Base-by-base conservation (phyloP, 2,888 invertebrate species). In the Thyatira batis region DNA sequence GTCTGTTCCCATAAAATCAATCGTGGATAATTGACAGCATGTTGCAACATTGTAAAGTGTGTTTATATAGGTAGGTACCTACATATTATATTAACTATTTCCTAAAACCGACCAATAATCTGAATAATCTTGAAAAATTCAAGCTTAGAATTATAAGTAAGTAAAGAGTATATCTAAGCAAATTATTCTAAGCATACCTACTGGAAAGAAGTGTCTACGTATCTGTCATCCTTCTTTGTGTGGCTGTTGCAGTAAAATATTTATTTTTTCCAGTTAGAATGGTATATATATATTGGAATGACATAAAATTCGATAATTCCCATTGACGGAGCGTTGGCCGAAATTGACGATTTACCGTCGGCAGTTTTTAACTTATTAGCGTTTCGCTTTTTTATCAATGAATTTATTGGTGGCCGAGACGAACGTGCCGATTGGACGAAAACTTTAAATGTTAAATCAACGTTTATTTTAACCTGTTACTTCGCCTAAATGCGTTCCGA, bases 351-450 rank as follows among this genome's bases (percentile, higher is more conserved):
- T 80, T 77, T 77, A 78, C 69, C 54, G 62, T 62, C 73, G 60
- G 60, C 65, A 58, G 68, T 76, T 80, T 69, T 79, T 73, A 82
- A 85, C 71, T 79, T 86, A 85, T 87, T 84, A 85, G 75, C 76
- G 80, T 85, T 85, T 79, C 73, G 68, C 62, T 77, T 81, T 70
- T 78, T 90, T 89, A 90, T 89, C 90, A 82, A 78, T 77, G 68
- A 79, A 89, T 89, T 89, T 90, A 89, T 89, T 85, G 85, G 81
- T 78, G 79, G 79, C 68, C 79, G 61, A 69, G 66, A 67, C 66
- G 67, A 70, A 76, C 68, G 72, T 76, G 77, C 75, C 71, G 80
- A 79, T 76, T 82, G 75, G 69, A 67, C 63, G 68, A 76, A 78
- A 80, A 78, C 70, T 80, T 84, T 80, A 76, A 84, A 87, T 78